phyloP scores from a whole-genome alignment of 2,888 invertebrate genomes.

The Dione vanillae region DNA sequence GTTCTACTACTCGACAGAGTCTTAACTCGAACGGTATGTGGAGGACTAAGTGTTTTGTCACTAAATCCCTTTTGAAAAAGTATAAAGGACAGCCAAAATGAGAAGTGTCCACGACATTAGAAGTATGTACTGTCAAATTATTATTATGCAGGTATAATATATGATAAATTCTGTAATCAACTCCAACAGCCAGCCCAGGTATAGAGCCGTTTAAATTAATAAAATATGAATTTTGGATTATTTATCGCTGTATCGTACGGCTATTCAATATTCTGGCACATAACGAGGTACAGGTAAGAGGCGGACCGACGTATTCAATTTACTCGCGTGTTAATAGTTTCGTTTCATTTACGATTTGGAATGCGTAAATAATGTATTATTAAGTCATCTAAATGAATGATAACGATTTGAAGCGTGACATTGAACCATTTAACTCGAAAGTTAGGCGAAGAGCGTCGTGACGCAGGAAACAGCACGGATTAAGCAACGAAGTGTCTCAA shows the following conservation, averaged over 20 bases:
- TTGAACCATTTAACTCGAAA: too few relatives aligned
- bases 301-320: slow-evolving; percentile 54
- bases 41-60: too few relatives aligned
- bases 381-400: not conserved
- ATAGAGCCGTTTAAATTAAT: slow-evolving; percentile 33
- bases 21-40: too few relatives aligned
- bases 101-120: too few relatives aligned
- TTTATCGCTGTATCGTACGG: slow-evolving; percentile 43
- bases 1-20: not conserved
- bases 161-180: slow-evolving; percentile 4
- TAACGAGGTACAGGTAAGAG: slow-evolving; percentile 57
- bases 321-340: slow-evolving; percentile 46
- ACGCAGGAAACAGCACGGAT: too few relatives aligned
- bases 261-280: slow-evolving; percentile 55
- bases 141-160: not conserved
- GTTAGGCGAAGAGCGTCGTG: too few relatives aligned
- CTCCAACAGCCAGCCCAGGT: not conserved
- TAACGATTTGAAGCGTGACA: too few relatives aligned
- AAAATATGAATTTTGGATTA: slow-evolving; percentile 39
- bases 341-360: slow-evolving; percentile 40
- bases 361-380: not conserved
- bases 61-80: too few relatives aligned
- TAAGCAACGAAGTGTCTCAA: too few relatives aligned
- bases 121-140: too few relatives aligned
- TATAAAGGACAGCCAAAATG: too few relatives aligned